Evolutionary conservation across 92 coral and sea anemone species (phyloP).

Genomic region (Bergia puertoricense): DNA sequence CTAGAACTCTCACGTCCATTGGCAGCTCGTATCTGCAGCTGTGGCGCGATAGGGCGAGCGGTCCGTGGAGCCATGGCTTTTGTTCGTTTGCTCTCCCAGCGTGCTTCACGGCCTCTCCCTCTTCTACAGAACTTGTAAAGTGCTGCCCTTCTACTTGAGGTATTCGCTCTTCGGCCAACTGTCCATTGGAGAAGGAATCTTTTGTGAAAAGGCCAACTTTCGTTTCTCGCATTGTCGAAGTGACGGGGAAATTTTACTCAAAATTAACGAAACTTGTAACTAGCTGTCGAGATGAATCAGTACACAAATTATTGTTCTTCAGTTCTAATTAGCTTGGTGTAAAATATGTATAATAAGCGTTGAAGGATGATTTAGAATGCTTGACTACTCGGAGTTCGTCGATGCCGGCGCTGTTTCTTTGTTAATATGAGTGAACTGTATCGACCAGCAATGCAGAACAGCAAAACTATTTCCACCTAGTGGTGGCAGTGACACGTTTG

Average conservation of each 20-base stretch:
- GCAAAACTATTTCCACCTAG: background rate
- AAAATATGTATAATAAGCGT: too few species aligned
- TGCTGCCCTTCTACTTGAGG: slow-evolving; percentile 59
- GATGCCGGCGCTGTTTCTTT: background rate
- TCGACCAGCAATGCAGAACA: background rate
- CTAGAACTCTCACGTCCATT: slow-evolving; percentile 89
- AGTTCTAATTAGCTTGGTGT: background rate
- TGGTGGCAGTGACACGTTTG: background rate
- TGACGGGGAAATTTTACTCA: background rate
- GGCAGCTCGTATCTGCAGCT: slow-evolving; percentile 96
- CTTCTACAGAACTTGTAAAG: slow-evolving; percentile 57
- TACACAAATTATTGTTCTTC: background rate
- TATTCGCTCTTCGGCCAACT: background rate
- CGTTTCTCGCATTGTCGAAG: slow-evolving; percentile 24
- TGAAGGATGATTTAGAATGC: too few species aligned
- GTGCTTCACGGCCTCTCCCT: slow-evolving; percentile 55
- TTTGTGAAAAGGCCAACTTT: slow-evolving; percentile 4
- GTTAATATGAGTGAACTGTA: background rate
- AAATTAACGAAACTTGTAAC: background rate
- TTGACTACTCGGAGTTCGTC: too few species aligned
- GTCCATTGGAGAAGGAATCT: slow-evolving; percentile 13
- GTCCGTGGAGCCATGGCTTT: slow-evolving; percentile 88
- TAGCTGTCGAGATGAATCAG: background rate
- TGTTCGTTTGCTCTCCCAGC: slow-evolving; percentile 43
- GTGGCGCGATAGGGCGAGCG: slow-evolving; percentile 84